Percentiles rank a stretch among this genome's conserved stretches.
These are phyloP conservation scores for Panthera leo DNA, from an alignment of 2,113 vertebrate genomes.

Conservation along the genomic window DNA sequence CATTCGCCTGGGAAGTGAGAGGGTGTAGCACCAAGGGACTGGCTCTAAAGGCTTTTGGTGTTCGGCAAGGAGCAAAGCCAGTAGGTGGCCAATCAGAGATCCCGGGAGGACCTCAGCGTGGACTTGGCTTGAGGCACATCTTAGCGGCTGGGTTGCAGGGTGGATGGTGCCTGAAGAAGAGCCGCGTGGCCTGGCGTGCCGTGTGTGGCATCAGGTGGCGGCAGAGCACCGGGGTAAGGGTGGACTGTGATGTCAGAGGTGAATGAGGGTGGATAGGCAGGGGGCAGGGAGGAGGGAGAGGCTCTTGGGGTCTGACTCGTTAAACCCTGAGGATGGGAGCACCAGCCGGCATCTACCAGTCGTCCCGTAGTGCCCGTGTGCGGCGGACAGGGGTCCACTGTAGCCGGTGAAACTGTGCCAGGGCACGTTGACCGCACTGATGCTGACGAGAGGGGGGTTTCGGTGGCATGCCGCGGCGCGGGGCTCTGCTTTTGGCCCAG, in stretches of 20 bases:
- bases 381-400: not conserved
- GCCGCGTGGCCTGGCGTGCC: accelerated
- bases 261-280: not conserved
- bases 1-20: not conserved
- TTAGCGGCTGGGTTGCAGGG: no score
- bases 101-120: not conserved
- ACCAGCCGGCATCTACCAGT: not conserved
- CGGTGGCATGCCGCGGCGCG: accelerated
- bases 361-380: accelerated
- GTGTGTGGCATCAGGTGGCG: accelerated
- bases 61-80: not conserved
- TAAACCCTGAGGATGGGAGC: not conserved
- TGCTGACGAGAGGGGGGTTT: not conserved
- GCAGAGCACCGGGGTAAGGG: accelerated
- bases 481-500: not conserved
- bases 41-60: accelerated
- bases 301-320: no score
- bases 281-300: not conserved
- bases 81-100: not conserved
- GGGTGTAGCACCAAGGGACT: accelerated
- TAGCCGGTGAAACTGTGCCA: not conserved
- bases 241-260: not conserved
- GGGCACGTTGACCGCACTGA: no score
- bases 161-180: not conserved
- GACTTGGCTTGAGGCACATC: not conserved